A percentile compares a stretch with the other conserved stretches of the same genome.
Evolutionary conservation across 2,113 vertebrate species (phyloP).

Genomic region (Ovis canadensis): DNA sequence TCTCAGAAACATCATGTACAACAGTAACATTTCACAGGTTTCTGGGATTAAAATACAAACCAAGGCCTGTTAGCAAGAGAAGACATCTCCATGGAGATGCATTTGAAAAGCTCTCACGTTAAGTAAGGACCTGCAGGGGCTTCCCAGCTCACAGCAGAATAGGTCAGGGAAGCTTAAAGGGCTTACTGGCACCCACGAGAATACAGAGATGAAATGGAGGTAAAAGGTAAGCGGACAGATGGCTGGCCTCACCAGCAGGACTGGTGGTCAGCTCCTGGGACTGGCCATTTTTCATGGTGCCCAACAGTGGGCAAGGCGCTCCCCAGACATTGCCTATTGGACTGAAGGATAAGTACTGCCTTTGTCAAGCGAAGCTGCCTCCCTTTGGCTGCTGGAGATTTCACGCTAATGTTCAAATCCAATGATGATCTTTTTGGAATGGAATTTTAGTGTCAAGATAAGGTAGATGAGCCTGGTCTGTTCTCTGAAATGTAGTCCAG

Average conservation of each 20-base stretch:
- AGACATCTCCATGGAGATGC: constrained; percentile 45
- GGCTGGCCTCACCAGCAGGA: background rate
- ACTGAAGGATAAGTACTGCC: background rate
- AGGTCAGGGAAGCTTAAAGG: constrained; percentile 16
- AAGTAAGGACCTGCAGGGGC: background rate
- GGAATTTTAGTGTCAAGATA: background rate
- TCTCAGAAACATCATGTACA: background rate
- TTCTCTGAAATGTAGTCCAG: constrained; percentile 52
- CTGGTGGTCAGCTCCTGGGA: background rate
- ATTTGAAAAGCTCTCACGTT: constrained; percentile 41
- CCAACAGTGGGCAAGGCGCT: background rate
- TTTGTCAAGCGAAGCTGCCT: background rate
- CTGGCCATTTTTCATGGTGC: background rate
- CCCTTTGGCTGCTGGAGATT: background rate
- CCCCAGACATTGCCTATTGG: background rate
- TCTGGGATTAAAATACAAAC: constrained; percentile 43
- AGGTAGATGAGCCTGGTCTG: constrained; percentile 32
- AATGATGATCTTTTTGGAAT: background rate
- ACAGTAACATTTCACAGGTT: constrained; percentile 8
- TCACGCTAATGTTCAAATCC: background rate
- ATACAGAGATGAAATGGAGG: background rate
- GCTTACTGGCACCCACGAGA: background rate
- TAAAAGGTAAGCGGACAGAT: background rate
- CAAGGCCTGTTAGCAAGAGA: constrained; percentile 13
- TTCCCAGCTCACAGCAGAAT: background rate